Evolutionary conservation across 2,888 invertebrate genomes (phyloP), one percentile per base, ranked within the genome.

Genomic region (Heliconius ismenius): DNA sequence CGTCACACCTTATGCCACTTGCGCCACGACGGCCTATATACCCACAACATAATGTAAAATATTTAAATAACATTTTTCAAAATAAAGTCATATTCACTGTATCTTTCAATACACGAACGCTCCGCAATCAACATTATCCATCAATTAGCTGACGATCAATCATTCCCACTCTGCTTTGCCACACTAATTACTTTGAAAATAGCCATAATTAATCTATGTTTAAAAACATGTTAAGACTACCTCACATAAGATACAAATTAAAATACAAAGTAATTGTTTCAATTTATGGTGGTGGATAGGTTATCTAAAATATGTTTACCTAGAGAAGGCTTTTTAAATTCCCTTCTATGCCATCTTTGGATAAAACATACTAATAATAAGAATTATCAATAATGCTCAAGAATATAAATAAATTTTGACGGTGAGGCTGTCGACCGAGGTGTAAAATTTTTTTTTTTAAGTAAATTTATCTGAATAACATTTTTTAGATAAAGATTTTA

Each of bases 81-180:
- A 54, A 21, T 3, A 24, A 43, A 67, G 2, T 26, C 9, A 43
- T 24, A 67, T 67, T 43, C n/a, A 1, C 67, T 43, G 26, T 67
- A 43, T 60, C 43, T 24, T 62, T 62, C 43, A 62, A 39, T 62
- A 62, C 39, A 62, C 62, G 73, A 62, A 62, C 36, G 3, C 63
- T 26, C 49, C 15, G 36, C 21, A 76, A 36, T 39, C 72, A 72
- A 76, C 64, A 77, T 65, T 77, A 79, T 79, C 75, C 58, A 77
- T 77, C 77, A 79, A 77, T 79, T 79, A 79, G 60, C 24, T 65
- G 58, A 65, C 73, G 74, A 79, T 79, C 73, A 74, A 77, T 77
- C 77, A 75, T 77, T 76, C 43, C 73, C 64, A 54, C 65, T 69
- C 43, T 65, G 65, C 65, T 67, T 76, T 58, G 49, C 70, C 63